Conservation (phyloP, 2,888 invertebrate species). For the Hydrotaea cyrtoneurina region DNA sequence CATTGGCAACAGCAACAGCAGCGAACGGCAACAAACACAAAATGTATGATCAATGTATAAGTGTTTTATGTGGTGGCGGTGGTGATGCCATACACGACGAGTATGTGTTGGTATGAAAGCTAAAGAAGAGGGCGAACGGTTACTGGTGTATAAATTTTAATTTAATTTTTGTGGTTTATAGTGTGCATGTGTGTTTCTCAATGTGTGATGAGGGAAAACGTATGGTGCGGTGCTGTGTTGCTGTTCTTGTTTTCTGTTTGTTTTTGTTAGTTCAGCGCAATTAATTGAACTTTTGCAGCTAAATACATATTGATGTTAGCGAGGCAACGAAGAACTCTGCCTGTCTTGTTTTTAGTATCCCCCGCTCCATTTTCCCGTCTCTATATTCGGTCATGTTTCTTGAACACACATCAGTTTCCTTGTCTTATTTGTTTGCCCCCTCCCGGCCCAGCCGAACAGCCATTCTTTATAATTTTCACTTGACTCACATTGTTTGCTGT, state of each 20-base stretch:
- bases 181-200: slow-evolving; percentile 40
- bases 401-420: slow-evolving; percentile 42
- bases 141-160: slow-evolving; percentile 73
- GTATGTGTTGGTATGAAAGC: background rate
- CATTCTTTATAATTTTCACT: background rate
- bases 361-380: background rate
- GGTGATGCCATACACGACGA: background rate
- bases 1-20: background rate
- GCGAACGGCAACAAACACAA: background rate
- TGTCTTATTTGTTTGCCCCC: slow-evolving; percentile 28
- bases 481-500: background rate
- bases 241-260: slow-evolving; percentile 42
- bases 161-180: slow-evolving; percentile 78
- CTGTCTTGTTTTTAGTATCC: slow-evolving; percentile 8
- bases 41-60: slow-evolving; percentile 16
- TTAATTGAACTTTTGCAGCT: slow-evolving; percentile 78
- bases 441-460: background rate
- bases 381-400: slow-evolving; percentile 29
- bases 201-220: slow-evolving; percentile 40
- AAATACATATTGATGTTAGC: slow-evolving; percentile 73
- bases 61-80: slow-evolving; percentile 10
- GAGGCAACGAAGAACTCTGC: slow-evolving; percentile 66
- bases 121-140: slow-evolving; percentile 45
- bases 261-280: slow-evolving; percentile 72
- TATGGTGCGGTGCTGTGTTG: slow-evolving; percentile 26